A percentile compares a stretch with the other conserved stretches of the same genome.
Evolutionary conservation across 2,888 invertebrate genomes (phyloP).

Genomic region (Drosophila fulvimacula): DNA sequence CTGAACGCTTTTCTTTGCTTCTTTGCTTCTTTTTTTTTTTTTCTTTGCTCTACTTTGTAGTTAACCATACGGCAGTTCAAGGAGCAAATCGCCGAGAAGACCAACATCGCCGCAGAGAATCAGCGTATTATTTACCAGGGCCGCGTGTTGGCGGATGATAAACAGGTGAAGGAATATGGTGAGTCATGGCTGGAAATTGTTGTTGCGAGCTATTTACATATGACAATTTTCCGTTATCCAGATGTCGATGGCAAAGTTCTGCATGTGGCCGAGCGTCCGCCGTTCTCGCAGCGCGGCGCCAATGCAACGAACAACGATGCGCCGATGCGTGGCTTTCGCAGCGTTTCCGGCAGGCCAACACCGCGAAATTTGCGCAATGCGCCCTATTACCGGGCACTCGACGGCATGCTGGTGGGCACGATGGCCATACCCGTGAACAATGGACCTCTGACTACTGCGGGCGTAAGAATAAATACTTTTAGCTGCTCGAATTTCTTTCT

Average conservation of each 20-base stretch:
- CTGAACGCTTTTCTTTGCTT: constrained; percentile 15
- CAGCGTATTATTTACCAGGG: constrained; percentile 98
- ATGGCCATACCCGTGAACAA: constrained; percentile 84
- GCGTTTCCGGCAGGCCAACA: constrained; percentile 76
- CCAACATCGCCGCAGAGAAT: constrained; percentile 91
- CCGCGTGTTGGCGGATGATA: constrained; percentile 95
- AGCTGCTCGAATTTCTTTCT: neutral
- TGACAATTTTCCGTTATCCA: constrained; percentile 76
- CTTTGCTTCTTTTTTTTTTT: too few species aligned
- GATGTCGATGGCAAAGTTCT: constrained; percentile 96
- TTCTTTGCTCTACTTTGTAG: constrained; percentile 84
- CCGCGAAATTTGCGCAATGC: constrained; percentile 81
- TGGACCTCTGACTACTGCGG: constrained; percentile 43
- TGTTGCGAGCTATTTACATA: neutral
- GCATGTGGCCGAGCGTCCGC: constrained; percentile 95
- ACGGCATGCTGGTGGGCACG: constrained; percentile 85
- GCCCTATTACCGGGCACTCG: constrained; percentile 83
- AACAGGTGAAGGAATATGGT: constrained; percentile 94
- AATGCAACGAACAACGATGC: constrained; percentile 69
- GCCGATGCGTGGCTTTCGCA: constrained; percentile 82
- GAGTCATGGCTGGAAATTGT: constrained; percentile 69
- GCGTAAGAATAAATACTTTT: constrained; percentile 28
- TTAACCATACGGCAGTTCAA: constrained; percentile 93
- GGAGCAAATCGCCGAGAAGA: constrained; percentile 90
- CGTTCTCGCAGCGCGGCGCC: constrained; percentile 87